Conservation (phyloP, 2,797 vertebrate species). For the Loris lydekkerianus region DNA sequence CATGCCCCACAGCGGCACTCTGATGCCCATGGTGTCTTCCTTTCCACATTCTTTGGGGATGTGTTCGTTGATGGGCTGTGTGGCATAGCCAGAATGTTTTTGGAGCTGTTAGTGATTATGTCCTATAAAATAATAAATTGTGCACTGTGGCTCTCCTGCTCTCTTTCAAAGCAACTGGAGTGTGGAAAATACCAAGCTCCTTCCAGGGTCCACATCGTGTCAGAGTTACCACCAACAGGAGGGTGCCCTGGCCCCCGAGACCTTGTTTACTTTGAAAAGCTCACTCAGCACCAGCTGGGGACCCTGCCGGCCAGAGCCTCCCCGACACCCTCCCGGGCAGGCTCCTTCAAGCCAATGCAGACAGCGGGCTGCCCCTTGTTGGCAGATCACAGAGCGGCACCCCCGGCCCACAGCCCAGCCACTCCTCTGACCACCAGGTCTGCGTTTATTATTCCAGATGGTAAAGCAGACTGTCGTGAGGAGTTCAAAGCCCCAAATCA, state of each 20-base stretch:
- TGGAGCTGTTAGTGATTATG: conserved; percentile 79
- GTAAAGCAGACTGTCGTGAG: conserved; percentile 60
- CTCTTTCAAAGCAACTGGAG: conserved; percentile 63
- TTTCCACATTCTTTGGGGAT: neutral
- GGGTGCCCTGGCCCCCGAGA: neutral
- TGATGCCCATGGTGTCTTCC: neutral
- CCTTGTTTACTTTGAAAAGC: conserved; percentile 63
- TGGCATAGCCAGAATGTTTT: conserved; percentile 68
- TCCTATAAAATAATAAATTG: conserved; percentile 72
- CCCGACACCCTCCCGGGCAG: neutral
- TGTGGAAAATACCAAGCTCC: conserved; percentile 61
- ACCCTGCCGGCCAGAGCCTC: conserved; percentile 50
- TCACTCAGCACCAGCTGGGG: conserved; percentile 51
- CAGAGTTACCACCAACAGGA: conserved; percentile 4
- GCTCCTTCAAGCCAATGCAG: neutral
- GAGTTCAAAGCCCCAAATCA: conserved; percentile 74
- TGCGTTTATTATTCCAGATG: conserved; percentile 72
- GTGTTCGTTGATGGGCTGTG: conserved; percentile 39
- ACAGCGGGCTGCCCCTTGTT: neutral
- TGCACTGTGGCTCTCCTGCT: conserved; percentile 26
- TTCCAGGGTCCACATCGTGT: neutral
- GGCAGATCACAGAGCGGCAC: neutral
- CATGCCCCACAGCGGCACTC: rapidly evolving
- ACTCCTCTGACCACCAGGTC: conserved; percentile 28
- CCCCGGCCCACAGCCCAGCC: neutral